These are phyloP conservation scores for Cephalophus harveyi DNA, from an alignment of 2,113 vertebrate species.

Conservation along the genomic window DNA sequence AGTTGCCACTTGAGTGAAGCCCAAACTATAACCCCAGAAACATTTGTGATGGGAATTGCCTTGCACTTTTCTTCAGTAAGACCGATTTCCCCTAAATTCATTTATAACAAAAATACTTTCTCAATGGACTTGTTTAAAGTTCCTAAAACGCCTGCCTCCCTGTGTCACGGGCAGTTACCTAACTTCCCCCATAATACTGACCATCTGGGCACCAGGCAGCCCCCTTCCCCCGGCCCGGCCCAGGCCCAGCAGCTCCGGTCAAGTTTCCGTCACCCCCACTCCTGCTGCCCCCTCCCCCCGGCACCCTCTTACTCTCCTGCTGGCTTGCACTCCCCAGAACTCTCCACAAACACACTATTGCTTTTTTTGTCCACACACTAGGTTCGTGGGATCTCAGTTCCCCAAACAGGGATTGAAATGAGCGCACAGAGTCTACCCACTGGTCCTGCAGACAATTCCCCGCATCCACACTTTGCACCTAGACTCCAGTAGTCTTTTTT, in stretches of 20 bases:
- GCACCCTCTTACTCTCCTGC: not conserved
- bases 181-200: not conserved
- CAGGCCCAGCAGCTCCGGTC: not conserved
- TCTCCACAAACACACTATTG: not conserved
- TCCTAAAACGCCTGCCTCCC: not conserved
- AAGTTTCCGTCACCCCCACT: not conserved
- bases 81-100: not conserved
- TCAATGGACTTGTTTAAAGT: not conserved
- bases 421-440: not conserved
- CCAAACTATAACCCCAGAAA: not conserved
- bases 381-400: not conserved
- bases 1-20: not conserved
- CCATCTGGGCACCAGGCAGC: not conserved
- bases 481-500: not conserved
- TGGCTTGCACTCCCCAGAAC: not conserved
- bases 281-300: not conserved
- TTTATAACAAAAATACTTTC: not conserved
- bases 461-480: not conserved
- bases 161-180: not conserved
- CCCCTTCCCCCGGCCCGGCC: rapidly evolving
- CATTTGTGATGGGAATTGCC: rapidly evolving
- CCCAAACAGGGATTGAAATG: not conserved
- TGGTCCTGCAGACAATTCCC: not conserved
- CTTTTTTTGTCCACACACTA: not conserved
- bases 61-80: not conserved